Conservation (phyloP, 2,888 invertebrate genomes). For the Polyploca ridens region DNA sequence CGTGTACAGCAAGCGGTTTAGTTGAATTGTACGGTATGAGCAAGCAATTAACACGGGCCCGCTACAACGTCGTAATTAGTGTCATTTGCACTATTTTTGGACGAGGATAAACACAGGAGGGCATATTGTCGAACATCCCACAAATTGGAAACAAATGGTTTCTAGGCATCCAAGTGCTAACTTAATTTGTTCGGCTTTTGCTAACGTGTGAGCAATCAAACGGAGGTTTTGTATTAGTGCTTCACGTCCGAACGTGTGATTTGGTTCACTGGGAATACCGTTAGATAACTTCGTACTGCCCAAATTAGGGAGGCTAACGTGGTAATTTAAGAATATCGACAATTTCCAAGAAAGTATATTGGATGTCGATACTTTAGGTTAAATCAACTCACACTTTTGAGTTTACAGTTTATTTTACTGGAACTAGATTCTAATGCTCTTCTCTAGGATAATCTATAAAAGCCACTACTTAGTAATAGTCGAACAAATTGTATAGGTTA, state of each 20-base stretch:
- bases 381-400: neutral
- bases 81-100: conserved; percentile 82
- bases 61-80: conserved; percentile 78
- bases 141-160: conserved; percentile 81
- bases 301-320: conserved; percentile 29
- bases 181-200: conserved; percentile 82
- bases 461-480: too few relatives aligned
- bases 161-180: conserved; percentile 72
- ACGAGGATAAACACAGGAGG: conserved; percentile 78
- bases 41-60: conserved; percentile 70
- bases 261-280: conserved; percentile 54
- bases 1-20: conserved; percentile 39
- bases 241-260: conserved; percentile 50
- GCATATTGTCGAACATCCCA: conserved; percentile 71
- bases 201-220: conserved; percentile 79
- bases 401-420: neutral
- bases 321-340: neutral
- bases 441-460: neutral
- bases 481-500: neutral
- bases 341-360: neutral
- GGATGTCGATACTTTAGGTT: neutral
- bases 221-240: conserved; percentile 54
- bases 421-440: neutral
- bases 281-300: conserved; percentile 41
- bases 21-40: conserved; percentile 69